These are phyloP conservation scores for Schizopygopsis malacanthus DNA, from an alignment of 2,797 vertebrate genomes.

Conservation along the genomic window DNA sequence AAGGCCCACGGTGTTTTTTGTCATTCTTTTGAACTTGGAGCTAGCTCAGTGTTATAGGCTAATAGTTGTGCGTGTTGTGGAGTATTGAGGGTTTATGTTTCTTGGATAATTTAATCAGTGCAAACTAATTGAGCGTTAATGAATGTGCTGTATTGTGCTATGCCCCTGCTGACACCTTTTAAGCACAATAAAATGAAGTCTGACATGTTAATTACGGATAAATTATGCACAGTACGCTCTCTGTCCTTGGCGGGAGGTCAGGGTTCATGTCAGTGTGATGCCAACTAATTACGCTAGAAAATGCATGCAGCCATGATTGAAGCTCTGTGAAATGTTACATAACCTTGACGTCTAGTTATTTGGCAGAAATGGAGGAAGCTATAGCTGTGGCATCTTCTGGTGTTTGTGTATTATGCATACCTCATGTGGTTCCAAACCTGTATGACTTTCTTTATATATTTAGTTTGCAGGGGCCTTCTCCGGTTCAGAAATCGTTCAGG, in stretches of 20 bases:
- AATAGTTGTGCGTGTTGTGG: conserved; percentile 2
- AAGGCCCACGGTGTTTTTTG: neutral
- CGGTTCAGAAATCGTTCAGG: neutral
- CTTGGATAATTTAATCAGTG: conserved; percentile 57
- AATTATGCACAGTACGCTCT: conserved; percentile 58
- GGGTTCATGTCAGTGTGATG: conserved; percentile 31
- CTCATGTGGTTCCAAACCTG: neutral
- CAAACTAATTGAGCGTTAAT: conserved; percentile 66
- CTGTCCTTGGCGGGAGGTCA: conserved; percentile 42
- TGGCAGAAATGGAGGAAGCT: neutral
- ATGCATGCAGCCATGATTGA: neutral
- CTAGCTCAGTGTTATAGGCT: conserved; percentile 9
- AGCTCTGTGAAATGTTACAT: neutral
- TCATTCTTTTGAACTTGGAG: conserved; percentile 26
- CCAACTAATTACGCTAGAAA: neutral
- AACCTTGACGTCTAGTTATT: neutral
- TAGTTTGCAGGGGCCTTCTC: neutral
- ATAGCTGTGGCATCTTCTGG: neutral
- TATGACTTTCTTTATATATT: neutral
- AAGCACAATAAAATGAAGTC: conserved; percentile 62
- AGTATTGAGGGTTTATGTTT: conserved; percentile 27
- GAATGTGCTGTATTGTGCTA: conserved; percentile 65
- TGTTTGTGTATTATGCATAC: neutral
- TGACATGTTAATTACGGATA: conserved; percentile 69
- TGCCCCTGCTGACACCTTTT: conserved; percentile 62